These are phyloP conservation scores for Neodiprion lecontei DNA, from an alignment of 1,140 invertebrate species.

Conservation along the genomic window DNA sequence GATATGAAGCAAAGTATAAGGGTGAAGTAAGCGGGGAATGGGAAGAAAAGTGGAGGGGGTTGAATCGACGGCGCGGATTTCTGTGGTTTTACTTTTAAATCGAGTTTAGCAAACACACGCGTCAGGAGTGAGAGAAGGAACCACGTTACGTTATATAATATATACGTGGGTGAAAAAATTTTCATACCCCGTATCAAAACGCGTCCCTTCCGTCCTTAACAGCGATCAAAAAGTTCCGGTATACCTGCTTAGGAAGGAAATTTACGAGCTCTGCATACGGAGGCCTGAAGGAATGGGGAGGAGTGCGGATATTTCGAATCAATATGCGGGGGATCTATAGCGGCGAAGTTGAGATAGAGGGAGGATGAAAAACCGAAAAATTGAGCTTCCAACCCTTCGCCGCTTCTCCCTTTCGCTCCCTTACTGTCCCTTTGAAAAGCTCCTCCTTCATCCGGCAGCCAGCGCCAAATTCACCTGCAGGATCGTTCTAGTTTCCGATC, in stretches of 20 bases:
- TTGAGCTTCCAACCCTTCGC: neutral
- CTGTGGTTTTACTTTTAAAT: slow-evolving; percentile 6
- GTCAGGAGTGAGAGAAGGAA: neutral
- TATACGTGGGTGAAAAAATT: too few relatives aligned
- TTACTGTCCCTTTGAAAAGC: too few relatives aligned
- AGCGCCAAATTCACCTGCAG: neutral
- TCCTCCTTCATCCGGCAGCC: neutral
- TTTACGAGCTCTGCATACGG: neutral
- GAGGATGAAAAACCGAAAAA: neutral
- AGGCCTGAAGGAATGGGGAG: neutral
- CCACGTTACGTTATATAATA: neutral
- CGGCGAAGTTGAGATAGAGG: neutral
- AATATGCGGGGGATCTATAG: neutral
- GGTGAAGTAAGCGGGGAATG: neutral
- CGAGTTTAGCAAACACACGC: neutral
- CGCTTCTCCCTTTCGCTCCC: too few relatives aligned
- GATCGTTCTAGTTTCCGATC: slow-evolving; percentile 1
- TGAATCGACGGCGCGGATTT: neutral
- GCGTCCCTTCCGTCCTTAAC: neutral
- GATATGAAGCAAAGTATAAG: neutral
- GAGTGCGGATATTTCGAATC: neutral
- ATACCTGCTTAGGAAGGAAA: neutral
- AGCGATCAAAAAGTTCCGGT: neutral
- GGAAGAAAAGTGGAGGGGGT: neutral
- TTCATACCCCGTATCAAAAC: too few relatives aligned